Conservation (phyloP, 2,888 invertebrate species). For the Onthophagus sagittarius region DNA sequence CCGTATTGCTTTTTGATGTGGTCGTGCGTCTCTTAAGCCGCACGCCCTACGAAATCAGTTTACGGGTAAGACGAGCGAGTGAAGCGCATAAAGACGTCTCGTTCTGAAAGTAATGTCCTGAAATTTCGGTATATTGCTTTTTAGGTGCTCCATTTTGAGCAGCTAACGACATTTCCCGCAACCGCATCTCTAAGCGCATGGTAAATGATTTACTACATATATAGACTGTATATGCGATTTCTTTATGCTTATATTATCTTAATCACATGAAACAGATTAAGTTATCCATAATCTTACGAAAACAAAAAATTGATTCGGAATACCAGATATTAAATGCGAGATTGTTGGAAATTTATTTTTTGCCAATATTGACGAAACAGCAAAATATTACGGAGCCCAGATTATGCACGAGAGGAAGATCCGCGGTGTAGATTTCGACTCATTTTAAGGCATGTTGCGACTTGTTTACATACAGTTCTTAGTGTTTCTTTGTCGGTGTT, state of each 20-base stretch:
- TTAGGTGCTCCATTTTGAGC: conserved; percentile 31
- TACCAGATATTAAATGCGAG: too few relatives aligned
- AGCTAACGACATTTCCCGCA: conserved; percentile 29
- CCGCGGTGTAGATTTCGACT: too few relatives aligned
- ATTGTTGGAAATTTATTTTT: too few relatives aligned
- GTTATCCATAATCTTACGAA: too few relatives aligned
- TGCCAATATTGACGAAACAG: too few relatives aligned
- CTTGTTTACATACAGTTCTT: too few relatives aligned
- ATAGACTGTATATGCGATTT: not conserved
- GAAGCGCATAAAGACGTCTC: conserved; percentile 21
- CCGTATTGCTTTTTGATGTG: conserved; percentile 37
- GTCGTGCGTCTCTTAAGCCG: conserved; percentile 13
- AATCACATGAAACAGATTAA: not conserved
- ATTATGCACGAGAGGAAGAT: too few relatives aligned
- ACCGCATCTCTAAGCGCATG: not conserved
- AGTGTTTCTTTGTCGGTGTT: too few relatives aligned
- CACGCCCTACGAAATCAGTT: not conserved
- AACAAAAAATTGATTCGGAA: too few relatives aligned
- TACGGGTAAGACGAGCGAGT: not conserved
- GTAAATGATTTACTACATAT: not conserved
- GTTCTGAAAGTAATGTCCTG: conserved; percentile 34
- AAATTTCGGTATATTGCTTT: conserved; percentile 35
- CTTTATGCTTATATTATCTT: not conserved
- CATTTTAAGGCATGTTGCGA: too few relatives aligned
- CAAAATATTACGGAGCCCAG: too few relatives aligned